Evolutionary conservation across 1,140 invertebrate species (phyloP).

Genomic region (Camponotus pennsylvanicus): DNA sequence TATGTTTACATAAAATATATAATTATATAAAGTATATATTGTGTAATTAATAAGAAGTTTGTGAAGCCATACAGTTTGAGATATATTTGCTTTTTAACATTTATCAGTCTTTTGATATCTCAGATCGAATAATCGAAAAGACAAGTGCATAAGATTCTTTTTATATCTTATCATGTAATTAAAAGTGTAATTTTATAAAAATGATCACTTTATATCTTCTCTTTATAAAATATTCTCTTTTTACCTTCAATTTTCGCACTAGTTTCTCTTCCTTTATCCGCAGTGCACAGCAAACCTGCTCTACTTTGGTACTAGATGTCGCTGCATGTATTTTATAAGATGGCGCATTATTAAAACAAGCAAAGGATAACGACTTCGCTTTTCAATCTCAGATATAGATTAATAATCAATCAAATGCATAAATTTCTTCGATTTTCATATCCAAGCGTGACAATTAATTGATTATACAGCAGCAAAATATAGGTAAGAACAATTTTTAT

Average conservation of each 20-base stretch:
- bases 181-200: no score
- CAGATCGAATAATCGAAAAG: neutral
- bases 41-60: neutral
- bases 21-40: neutral
- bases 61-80: neutral
- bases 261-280: no score
- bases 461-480: neutral
- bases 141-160: no score
- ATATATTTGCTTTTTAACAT: neutral
- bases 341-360: neutral
- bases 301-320: constrained; percentile 5
- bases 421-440: neutral
- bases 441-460: neutral
- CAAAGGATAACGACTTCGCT: neutral
- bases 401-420: neutral
- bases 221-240: no score
- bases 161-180: no score
- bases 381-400: neutral
- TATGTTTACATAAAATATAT: neutral
- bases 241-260: no score
- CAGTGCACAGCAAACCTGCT: neutral
- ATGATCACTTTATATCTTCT: no score
- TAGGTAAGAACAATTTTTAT: neutral
- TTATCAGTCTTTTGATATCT: constrained; percentile 14
- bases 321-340: neutral